These are phyloP conservation scores for Chaunax sp. DNA, from an alignment of 2,797 vertebrate species.

Conservation along the genomic window DNA sequence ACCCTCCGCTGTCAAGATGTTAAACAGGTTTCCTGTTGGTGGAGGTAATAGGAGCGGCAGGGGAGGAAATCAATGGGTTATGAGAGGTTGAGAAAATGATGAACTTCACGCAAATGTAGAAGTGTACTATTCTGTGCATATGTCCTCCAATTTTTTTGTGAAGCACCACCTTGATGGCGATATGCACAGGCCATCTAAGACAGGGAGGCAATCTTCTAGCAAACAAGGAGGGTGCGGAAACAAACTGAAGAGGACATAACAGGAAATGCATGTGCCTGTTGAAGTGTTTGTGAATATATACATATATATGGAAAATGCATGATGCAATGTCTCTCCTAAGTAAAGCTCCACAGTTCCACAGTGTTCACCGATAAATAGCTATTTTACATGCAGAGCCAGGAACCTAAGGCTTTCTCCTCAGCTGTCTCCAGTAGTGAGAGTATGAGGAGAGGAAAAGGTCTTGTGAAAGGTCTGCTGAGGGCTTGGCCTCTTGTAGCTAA, in stretches of 20 bases:
- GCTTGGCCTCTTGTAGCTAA: constrained; percentile 59
- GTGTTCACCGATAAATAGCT: constrained; percentile 20
- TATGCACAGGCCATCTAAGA: constrained; percentile 39
- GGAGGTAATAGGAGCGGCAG: constrained; percentile 56
- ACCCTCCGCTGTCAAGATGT: constrained; percentile 59
- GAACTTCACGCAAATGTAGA: constrained; percentile 65
- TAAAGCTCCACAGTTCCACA: background rate
- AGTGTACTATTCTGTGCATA: constrained; percentile 19
- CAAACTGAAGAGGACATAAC: constrained; percentile 34
- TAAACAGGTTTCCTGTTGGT: constrained; percentile 56
- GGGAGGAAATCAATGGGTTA: constrained; percentile 59
- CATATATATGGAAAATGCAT: constrained; percentile 21
- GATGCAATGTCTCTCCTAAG: constrained; percentile 26
- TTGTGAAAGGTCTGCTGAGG: constrained; percentile 53
- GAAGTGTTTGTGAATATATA: constrained; percentile 28
- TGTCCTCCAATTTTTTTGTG: constrained; percentile 45
- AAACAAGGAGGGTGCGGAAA: constrained; percentile 47
- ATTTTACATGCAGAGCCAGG: constrained; percentile 39
- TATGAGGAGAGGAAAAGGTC: constrained; percentile 54
- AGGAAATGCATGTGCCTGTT: constrained; percentile 28
- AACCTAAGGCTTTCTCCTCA: constrained; percentile 41
- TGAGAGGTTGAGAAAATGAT: constrained; percentile 62
- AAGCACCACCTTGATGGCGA: constrained; percentile 53
- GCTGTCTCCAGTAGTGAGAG: constrained; percentile 37
- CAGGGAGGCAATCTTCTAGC: constrained; percentile 63